Evolutionary conservation across 2,888 invertebrate species (phyloP).

Genomic region (Luperina testacea): DNA sequence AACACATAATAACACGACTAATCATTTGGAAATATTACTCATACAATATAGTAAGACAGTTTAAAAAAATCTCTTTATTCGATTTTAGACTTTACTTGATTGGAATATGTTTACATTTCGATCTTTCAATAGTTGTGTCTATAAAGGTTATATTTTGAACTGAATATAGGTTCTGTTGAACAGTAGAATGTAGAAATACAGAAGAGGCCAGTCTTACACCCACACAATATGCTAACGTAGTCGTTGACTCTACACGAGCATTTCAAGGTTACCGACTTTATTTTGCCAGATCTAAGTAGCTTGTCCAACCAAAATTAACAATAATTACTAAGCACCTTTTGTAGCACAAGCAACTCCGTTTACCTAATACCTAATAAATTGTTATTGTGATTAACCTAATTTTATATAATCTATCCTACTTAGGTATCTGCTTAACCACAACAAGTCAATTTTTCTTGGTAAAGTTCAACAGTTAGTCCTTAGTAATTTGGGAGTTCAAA

Average conservation of each 20-base stretch:
- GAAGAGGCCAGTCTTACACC: not conserved
- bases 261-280: not conserved
- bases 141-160: not conserved
- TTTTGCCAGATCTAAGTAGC: not conserved
- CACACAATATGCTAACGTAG: not conserved
- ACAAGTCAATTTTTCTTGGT: too few relatives aligned
- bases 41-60: not conserved
- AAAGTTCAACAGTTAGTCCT: not conserved
- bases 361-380: not conserved
- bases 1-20: not conserved
- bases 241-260: not conserved
- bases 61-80: not conserved
- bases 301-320: not conserved
- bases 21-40: conserved; percentile 8
- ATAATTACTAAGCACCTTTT: not conserved
- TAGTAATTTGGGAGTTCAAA: not conserved
- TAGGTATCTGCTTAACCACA: not conserved
- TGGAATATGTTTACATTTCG: not conserved
- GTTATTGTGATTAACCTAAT: not conserved
- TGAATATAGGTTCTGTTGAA: not conserved
- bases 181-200: not conserved
- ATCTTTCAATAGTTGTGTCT: not conserved
- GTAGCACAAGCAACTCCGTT: not conserved
- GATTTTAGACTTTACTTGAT: not conserved
- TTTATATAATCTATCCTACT: too few relatives aligned